Evolutionary conservation across 2,888 invertebrate genomes (phyloP), one percentile per base, ranked within the genome.

Genomic region (Zeuzera pyrina): DNA sequence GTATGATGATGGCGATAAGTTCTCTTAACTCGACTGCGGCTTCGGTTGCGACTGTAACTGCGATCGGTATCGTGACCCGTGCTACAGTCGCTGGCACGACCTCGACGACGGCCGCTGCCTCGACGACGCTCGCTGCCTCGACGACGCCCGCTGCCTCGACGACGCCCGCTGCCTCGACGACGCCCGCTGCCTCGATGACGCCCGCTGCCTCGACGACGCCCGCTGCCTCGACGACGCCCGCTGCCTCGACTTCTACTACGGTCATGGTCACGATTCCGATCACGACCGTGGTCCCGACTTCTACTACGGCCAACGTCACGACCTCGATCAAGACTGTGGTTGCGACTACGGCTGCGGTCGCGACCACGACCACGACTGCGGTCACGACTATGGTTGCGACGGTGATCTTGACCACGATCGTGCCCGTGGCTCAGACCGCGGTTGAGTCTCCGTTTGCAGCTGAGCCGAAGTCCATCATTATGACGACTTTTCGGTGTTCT

Each of bases 371-470:
- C 29, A 33, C 10, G 25, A 33, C 3, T 11, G 30, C 7, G 30
- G 31, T 2, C 19, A 36, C n/a, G 22, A 23, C 2, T 12, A 38
- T 6, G 31, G 29, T 12, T n/a, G 33, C n/a, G 36, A 30, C 12
- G 14, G 24, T 24, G 24, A 41, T 7, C 31, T 12, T 24, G 29
- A 31, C 12, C 14, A 40, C 16, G 35, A 24, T 2, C 25, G 23
- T 12, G 42, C 47, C 2, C 45, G 41, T 13, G 43, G 42, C 21
- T 44, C 46, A 14, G 43, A 26, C 39, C 45, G 27, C 30, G 36
- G 19, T 8, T n/a, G n/a, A n/a, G n/a, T n/a, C n/a, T n/a, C n/a
- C n/a, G n/a, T n/a, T n/a, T n/a, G n/a, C n/a, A n/a, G n/a, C n/a
- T n/a, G n/a, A n/a, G n/a, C n/a, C n/a, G n/a, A n/a, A n/a, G n/a